Percentiles rank a stretch among this genome's conserved stretches.
Evolutionary conservation across 2,888 invertebrate genomes (phyloP).

Genomic region (Callinectes sapidus): DNA sequence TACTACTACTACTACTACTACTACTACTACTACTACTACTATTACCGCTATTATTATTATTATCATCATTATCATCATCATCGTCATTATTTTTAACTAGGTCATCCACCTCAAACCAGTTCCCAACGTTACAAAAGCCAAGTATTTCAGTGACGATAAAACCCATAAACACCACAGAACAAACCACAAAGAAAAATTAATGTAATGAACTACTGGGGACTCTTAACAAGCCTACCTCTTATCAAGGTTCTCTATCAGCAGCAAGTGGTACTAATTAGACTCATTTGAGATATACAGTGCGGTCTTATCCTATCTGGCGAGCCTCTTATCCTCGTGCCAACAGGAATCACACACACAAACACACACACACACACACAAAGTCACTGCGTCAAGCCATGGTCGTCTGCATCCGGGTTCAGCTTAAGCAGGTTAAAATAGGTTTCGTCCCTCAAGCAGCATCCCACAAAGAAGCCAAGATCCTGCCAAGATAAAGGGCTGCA

Average conservation of each 20-base stretch:
- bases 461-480: background rate
- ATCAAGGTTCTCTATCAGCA: background rate
- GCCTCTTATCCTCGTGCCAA: background rate
- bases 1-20: too few species aligned
- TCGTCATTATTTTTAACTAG: background rate
- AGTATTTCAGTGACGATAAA: background rate
- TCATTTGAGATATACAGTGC: background rate
- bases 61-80: background rate
- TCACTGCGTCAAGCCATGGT: background rate
- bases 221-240: background rate
- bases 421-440: background rate
- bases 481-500: background rate
- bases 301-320: background rate
- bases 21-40: background rate
- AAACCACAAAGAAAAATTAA: background rate
- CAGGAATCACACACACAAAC: background rate
- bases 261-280: background rate
- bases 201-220: background rate
- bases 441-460: background rate
- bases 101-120: background rate
- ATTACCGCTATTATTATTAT: conserved; percentile 18
- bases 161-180: background rate
- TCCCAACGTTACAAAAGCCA: background rate
- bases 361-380: background rate
- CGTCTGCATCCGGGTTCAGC: background rate